Evolutionary conservation across 2,797 vertebrate genomes (phyloP), one percentile per base, ranked within the genome.

Genomic region (Anolis apletophallus): DNA sequence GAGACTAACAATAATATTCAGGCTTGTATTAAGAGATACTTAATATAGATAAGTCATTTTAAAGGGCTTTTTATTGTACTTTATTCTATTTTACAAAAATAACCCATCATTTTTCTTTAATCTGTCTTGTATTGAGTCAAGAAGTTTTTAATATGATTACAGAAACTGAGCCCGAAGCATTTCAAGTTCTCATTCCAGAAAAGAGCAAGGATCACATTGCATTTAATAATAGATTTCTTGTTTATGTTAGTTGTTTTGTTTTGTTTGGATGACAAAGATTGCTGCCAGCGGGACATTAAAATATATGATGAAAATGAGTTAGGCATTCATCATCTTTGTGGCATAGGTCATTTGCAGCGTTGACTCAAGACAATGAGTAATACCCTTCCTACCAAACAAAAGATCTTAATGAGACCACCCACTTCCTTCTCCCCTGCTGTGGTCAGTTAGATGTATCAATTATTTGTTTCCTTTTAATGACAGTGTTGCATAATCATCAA

Each of bases 361-460:
- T 88, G 85, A 80, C 75, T 93, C 89, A 88, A 93, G 90, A 89
- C 88, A 90, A 91, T 89, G 74, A 95, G 83, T 93, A 93, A 94
- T 95, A 68, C 0, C 91, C 89, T 94, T 86, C 54, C 88, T 92
- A 88, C 90, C 11, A 84, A 94, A 90, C 72, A 91, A 92, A 46
- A 13, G 79, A 88, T 91, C 84, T 92, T 95, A 95, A 95, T 96
- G 94, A 95, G 94, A 93, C 93, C 92, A 94, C 94, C 72, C 74
- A 93, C 88, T 94, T 92, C 79, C 61, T 92, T 88, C 83, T 92
- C 94, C 86, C 85, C 84, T 86, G 90, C 88, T 95, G 90, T 93
- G 94, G 93, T 64, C 32, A 87, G 83, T 94, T 93, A 93, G 88
- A 94, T 90, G 68, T 88, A 95, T 94, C 92, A 93, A 93, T 95